Percentiles rank a stretch among this genome's conserved stretches.
phyloP scores from a whole-genome alignment of 2,113 vertebrate species.

The Crypturellus undulatus region DNA sequence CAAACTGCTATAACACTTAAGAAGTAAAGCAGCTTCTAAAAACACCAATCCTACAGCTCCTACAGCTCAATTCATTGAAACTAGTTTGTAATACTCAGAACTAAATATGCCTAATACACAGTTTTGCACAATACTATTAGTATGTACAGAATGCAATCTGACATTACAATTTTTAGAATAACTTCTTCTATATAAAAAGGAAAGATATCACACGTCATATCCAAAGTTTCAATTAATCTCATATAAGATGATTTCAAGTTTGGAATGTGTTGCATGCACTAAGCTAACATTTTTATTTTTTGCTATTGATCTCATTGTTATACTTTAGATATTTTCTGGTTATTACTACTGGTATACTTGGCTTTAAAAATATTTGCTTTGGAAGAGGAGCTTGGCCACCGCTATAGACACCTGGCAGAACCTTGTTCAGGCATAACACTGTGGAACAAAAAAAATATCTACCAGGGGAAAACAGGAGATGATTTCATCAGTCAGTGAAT shows the following conservation, averaged over 20 bases:
- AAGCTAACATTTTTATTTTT: not conserved
- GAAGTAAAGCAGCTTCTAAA: not conserved
- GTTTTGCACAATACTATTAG: not conserved
- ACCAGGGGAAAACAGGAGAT: not conserved
- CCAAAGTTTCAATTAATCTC: not conserved
- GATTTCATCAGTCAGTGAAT: not conserved
- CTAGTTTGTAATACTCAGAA: slow-evolving; percentile 1
- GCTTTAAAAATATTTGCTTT: not conserved
- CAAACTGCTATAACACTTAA: not conserved
- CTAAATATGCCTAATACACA: not conserved
- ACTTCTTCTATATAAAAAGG: not conserved
- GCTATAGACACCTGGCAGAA: not conserved
- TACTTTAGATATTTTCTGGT: not conserved
- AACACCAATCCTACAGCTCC: not conserved
- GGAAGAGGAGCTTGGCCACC: not conserved
- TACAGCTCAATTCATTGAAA: not conserved
- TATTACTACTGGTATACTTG: not conserved
- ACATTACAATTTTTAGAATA: slow-evolving; percentile 5
- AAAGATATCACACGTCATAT: not conserved
- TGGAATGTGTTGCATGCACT: not conserved
- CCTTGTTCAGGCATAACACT: not conserved
- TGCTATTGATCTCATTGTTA: not conserved
- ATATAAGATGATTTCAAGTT: not conserved
- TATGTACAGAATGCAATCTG: not conserved
- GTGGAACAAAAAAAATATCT: not conserved